A percentile compares a stretch with the other conserved stretches of the same genome.
These are phyloP conservation scores for Ostrea denselamellosa DNA, from an alignment of 1,140 invertebrate species.

Conservation along the genomic window DNA sequence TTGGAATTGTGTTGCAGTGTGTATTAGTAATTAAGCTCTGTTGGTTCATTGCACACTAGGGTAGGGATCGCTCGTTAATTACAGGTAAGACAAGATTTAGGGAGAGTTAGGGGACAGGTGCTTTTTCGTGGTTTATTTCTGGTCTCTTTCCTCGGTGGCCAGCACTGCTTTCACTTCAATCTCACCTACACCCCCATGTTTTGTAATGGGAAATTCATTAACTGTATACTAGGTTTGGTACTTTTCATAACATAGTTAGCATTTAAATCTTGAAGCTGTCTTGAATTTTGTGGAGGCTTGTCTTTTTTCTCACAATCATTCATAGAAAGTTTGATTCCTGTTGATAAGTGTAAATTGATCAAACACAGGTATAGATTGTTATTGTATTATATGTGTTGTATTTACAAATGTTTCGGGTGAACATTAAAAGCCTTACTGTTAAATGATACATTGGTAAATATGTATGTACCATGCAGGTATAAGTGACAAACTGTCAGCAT, in stretches of 20 bases:
- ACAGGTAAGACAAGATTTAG: slow-evolving; percentile 30
- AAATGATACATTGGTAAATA: not conserved
- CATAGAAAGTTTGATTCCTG: too few species aligned
- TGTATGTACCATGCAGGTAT: not conserved
- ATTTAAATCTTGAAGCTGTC: too few species aligned
- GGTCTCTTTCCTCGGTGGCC: too few species aligned
- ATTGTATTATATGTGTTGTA: not conserved
- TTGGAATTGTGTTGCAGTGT: not conserved
- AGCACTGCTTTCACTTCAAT: too few species aligned
- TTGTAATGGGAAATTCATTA: too few species aligned
- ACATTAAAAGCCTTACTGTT: not conserved
- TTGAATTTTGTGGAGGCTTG: too few species aligned
- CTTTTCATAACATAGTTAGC: too few species aligned
- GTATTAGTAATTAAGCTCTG: slow-evolving; percentile 8
- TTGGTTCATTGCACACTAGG: not conserved
- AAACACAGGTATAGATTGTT: too few species aligned
- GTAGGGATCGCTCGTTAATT: not conserved
- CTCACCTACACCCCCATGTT: too few species aligned
- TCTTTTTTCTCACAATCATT: too few species aligned
- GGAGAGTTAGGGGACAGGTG: not conserved
- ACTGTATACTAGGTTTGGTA: too few species aligned
- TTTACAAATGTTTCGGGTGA: not conserved
- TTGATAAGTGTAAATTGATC: too few species aligned
- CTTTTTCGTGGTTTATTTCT: not conserved
- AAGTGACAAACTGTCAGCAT: not conserved